phyloP scores from a whole-genome alignment of 2,113 vertebrate species.

The Petrocephalus microphthalmus region DNA sequence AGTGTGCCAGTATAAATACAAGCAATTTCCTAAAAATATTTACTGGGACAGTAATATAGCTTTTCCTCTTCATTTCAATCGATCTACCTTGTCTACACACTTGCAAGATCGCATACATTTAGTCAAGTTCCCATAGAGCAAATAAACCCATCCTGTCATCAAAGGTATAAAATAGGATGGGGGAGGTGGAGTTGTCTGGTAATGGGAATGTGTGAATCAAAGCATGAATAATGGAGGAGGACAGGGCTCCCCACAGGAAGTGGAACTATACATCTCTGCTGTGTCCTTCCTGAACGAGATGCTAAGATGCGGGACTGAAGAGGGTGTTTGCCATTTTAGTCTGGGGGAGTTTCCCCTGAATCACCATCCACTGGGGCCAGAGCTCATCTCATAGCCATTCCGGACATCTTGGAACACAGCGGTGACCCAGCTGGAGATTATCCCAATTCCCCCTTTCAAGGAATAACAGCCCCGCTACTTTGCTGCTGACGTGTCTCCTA shows the following conservation, averaged over 20 bases:
- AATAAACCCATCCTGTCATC: neutral
- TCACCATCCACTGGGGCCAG: neutral
- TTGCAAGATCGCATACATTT: neutral
- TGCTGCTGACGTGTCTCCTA: neutral
- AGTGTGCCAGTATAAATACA: constrained; percentile 17
- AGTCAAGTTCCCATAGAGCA: neutral
- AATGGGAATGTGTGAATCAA: neutral
- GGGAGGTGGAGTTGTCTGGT: neutral
- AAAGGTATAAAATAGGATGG: neutral
- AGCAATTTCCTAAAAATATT: constrained; percentile 15
- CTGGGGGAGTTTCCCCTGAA: neutral
- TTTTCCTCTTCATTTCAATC: neutral
- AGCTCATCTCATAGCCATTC: neutral
- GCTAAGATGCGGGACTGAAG: neutral
- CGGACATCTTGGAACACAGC: neutral
- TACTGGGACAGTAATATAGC: neutral
- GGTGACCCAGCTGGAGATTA: neutral
- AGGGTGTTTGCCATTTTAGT: neutral
- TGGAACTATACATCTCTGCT: neutral
- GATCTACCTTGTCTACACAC: neutral
- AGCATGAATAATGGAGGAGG: neutral
- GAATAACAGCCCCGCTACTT: neutral
- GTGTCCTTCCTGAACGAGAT: neutral
- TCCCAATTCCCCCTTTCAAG: neutral
- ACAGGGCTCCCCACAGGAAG: neutral